These are phyloP conservation scores for Thalpophila matura DNA, from an alignment of 2,888 invertebrate species.

Conservation along the genomic window DNA sequence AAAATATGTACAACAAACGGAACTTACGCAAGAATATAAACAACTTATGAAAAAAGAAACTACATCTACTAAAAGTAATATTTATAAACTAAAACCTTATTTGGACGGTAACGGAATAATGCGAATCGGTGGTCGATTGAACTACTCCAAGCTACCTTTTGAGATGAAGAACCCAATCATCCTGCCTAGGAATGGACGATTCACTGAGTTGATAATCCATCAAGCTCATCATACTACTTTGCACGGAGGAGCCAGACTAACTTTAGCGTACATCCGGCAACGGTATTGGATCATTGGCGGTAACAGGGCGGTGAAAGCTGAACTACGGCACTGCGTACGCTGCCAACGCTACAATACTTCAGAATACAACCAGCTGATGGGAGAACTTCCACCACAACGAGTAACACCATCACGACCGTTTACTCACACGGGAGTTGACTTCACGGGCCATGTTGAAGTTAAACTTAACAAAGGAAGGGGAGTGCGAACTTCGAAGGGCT, in stretches of 20 bases:
- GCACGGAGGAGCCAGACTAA: slow-evolving; percentile 22
- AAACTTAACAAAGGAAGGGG: slow-evolving; percentile 18
- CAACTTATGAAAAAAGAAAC: background rate
- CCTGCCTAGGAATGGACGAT: background rate
- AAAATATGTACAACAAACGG: slow-evolving; percentile 2
- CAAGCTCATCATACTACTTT: slow-evolving; percentile 1
- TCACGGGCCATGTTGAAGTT: slow-evolving; percentile 22
- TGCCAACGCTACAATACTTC: slow-evolving; percentile 5
- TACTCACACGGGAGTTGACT: slow-evolving; percentile 33
- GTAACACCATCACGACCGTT: slow-evolving; percentile 1
- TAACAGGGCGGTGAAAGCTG: slow-evolving; percentile 1
- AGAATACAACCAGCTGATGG: slow-evolving; percentile 8
- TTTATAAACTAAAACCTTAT: slow-evolving; percentile 13
- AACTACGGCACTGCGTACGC: slow-evolving; percentile 3
- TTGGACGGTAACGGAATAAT: slow-evolving; percentile 8
- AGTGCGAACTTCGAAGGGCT: slow-evolving; percentile 14
- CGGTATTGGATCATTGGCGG: slow-evolving; percentile 21
- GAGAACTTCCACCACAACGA: slow-evolving; percentile 8
- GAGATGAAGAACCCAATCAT: slow-evolving; percentile 19
- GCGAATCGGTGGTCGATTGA: slow-evolving; percentile 16
- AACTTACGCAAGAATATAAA: slow-evolving; percentile 2
- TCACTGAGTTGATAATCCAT: slow-evolving; percentile 6
- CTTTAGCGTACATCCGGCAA: slow-evolving; percentile 6
- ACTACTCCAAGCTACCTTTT: background rate
- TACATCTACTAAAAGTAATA: background rate